Percentiles rank a stretch among this genome's conserved stretches.
These are phyloP conservation scores for Agapornis canus DNA, from an alignment of 2,797 vertebrate species.

Conservation along the genomic window DNA sequence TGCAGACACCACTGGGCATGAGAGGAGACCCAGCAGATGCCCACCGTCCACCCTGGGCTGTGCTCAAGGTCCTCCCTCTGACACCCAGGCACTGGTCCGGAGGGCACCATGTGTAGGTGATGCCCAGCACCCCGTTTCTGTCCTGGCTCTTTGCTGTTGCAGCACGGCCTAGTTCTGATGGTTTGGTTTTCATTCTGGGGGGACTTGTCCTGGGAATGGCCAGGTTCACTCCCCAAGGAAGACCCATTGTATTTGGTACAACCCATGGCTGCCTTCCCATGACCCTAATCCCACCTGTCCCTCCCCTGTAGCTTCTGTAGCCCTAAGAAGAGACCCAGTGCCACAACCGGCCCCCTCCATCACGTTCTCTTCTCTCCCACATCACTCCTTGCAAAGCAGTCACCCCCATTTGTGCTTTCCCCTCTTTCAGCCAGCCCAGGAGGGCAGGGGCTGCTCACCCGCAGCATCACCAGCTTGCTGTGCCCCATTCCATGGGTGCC, in stretches of 20 bases:
- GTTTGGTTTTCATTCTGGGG: not conserved
- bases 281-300: not conserved
- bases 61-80: accelerated
- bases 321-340: not conserved
- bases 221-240: not conserved
- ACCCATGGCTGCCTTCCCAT: not conserved
- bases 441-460: not conserved
- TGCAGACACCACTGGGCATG: not conserved
- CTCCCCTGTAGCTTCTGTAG: not conserved
- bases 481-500: not conserved
- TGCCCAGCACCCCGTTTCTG: not conserved
- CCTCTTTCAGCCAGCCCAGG: not conserved
- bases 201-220: not conserved
- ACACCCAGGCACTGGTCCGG: not conserved
- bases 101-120: not conserved
- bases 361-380: not conserved
- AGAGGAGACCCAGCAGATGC: not conserved
- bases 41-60: not conserved
- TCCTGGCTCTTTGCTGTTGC: not conserved
- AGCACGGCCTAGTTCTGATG: accelerated
- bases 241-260: not conserved
- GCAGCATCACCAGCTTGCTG: accelerated
- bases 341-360: not conserved
- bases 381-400: not conserved
- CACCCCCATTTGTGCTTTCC: not conserved